phyloP scores from a whole-genome alignment of 2,113 vertebrate species.

The Lota lota region DNA sequence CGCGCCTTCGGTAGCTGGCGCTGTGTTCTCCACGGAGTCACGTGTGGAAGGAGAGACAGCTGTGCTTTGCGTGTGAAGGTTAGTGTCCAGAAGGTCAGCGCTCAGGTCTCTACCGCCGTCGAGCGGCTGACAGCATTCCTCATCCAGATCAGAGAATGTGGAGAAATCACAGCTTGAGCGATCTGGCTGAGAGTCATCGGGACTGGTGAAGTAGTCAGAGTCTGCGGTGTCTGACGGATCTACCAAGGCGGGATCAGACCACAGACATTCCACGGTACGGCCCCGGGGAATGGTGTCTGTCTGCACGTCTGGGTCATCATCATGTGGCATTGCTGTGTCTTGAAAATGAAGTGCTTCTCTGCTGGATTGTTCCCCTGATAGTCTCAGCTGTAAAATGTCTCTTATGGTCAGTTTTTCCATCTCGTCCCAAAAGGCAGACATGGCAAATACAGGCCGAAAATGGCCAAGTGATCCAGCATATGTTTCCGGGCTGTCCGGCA shows the following conservation, averaged over 20 bases:
- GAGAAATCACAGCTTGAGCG: constrained; percentile 68
- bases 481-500: constrained; percentile 40
- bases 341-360: constrained; percentile 8
- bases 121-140: constrained; percentile 58
- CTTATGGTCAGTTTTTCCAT: constrained; percentile 79
- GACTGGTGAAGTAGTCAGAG: constrained; percentile 72
- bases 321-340: background rate
- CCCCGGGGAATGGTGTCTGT: background rate
- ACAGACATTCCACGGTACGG: constrained; percentile 23
- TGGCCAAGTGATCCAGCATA: constrained; percentile 37
- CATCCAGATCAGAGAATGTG: constrained; percentile 68
- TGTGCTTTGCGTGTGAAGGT: constrained; percentile 13
- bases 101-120: constrained; percentile 44
- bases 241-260: constrained; percentile 27
- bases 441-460: constrained; percentile 60
- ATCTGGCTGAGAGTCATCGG: constrained; percentile 65
- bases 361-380: constrained; percentile 23
- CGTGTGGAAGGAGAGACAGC: constrained; percentile 15
- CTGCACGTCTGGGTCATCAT: constrained; percentile 1
- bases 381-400: constrained; percentile 70
- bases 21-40: constrained; percentile 20
- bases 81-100: constrained; percentile 45
- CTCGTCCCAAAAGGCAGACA: constrained; percentile 77
- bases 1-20: constrained; percentile 30
- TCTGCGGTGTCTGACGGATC: constrained; percentile 59